These are phyloP conservation scores for Cettia cetti DNA, from an alignment of 2,113 vertebrate genomes.

Conservation along the genomic window DNA sequence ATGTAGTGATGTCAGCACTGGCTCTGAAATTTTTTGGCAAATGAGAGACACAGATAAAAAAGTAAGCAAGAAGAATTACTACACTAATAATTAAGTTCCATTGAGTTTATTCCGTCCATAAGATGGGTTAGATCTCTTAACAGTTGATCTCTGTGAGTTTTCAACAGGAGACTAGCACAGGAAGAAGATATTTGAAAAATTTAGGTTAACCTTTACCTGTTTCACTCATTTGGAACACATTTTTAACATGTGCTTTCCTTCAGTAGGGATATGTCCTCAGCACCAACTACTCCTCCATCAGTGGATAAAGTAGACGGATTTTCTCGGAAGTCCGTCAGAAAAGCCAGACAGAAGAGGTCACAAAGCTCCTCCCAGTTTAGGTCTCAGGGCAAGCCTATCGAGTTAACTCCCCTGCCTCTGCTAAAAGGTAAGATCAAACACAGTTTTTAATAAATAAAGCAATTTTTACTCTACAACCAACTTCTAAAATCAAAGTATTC, in stretches of 20 bases:
- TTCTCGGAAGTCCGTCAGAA: conserved; percentile 99
- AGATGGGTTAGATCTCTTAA: not conserved
- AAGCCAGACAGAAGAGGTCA: conserved; percentile 99
- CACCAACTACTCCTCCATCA: conserved; percentile 97
- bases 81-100: not conserved
- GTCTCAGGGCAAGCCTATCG: conserved; percentile 99
- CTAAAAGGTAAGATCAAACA: conserved; percentile 90
- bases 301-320: conserved; percentile 99
- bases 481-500: not conserved
- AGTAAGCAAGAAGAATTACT: not conserved
- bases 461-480: not conserved
- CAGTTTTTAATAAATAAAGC: not conserved
- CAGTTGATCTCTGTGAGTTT: not conserved
- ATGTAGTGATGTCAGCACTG: not conserved
- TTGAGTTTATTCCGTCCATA: not conserved
- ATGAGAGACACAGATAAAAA: not conserved
- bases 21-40: not conserved
- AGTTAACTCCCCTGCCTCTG: conserved; percentile 96
- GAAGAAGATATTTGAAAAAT: not conserved
- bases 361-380: conserved; percentile 99
- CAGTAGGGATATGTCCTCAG: conserved; percentile 99
- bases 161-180: not conserved
- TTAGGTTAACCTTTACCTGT: not conserved
- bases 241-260: conserved; percentile 60
- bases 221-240: not conserved